Base-by-base conservation (phyloP, 2,797 vertebrate species). In the Parauchenoglanis ngamensis region DNA sequence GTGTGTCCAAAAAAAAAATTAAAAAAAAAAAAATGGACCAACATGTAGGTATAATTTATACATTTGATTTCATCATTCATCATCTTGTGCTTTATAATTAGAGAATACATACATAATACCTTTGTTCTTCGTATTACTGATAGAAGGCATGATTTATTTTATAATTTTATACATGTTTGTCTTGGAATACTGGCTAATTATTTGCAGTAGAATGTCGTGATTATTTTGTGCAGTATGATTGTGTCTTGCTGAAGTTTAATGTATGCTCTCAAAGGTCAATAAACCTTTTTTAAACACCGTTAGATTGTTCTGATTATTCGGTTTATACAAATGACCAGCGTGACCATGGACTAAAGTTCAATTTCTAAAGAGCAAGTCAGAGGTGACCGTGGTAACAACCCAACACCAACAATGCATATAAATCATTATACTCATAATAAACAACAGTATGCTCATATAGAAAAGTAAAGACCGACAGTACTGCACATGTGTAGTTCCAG, bases 231-330 rank as follows among this genome's bases (percentile, higher is more conserved):
- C 49, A 59, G 5, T 40, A 21, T 52, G 44, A 52, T 54, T 40
- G 35, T 68, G 21, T 54, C n/a, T 49, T 59, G 23, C 23, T 59
- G 25, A 52, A 28, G 40, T 61, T 25, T 54, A 63, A 83, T 44
- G 28, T 61, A 59, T n/a, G 23, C 12, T 77, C 21, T 23, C 11
- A 52, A 87, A 56, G 49, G 54, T 46, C 65, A 87, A 83, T 87
- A 87, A 87, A 87, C 13, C 17, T 56, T 59, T 59, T 83, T 87
- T 83, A 76, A 87, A 73, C 28, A 83, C 46, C 46, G 2, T 56
- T 56, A 81, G 21, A 61, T 40, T 21, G 19, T 23, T 83, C 21
- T 76, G 21, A 44, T 83, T 83, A 46, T 67, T 87, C 46, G 57
- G 2, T 59, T 54, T 23, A 56, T 54, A 57, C 3, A 35, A 21